These are phyloP conservation scores for Aphodius granarius DNA, from an alignment of 2,888 invertebrate genomes.

Conservation along the genomic window DNA sequence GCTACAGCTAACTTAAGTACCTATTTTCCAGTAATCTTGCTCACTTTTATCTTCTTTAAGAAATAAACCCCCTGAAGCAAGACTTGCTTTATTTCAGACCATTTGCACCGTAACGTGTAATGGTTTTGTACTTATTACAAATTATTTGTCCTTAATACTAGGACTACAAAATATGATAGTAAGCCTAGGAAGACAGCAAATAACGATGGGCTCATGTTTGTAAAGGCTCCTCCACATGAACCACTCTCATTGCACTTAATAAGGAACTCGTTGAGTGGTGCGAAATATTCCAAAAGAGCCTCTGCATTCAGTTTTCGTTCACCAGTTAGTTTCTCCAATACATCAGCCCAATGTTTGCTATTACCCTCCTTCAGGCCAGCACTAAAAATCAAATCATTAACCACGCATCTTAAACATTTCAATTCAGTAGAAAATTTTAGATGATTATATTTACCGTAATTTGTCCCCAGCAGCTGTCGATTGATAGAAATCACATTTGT, in stretches of 20 bases:
- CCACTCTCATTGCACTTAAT: constrained; percentile 18
- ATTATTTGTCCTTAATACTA: not conserved
- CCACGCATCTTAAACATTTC: too few relatives aligned
- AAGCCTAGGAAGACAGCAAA: not conserved
- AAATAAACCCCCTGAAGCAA: too few relatives aligned
- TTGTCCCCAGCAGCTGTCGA: constrained; percentile 67
- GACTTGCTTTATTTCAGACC: not conserved
- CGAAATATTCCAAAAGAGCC: constrained; percentile 62
- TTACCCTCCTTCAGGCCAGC: constrained; percentile 54
- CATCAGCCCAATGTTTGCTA: constrained; percentile 60
- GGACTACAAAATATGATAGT: not conserved
- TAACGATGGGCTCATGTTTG: not conserved
- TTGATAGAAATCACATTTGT: constrained; percentile 72
- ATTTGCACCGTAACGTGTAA: not conserved
- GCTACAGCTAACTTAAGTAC: not conserved
- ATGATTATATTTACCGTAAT: constrained; percentile 54
- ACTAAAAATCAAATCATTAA: constrained; percentile 51
- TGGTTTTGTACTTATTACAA: not conserved
- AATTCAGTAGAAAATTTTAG: not conserved
- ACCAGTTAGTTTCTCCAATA: constrained; percentile 61
- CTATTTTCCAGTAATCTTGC: not conserved
- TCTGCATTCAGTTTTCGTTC: constrained; percentile 57
- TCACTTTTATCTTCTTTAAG: not conserved
- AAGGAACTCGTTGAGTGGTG: constrained; percentile 59
- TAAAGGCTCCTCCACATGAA: not conserved